Evolutionary conservation across 2,888 invertebrate species (phyloP), one percentile per base, ranked within the genome.

Genomic region (Lasioglossum marginatum): DNA sequence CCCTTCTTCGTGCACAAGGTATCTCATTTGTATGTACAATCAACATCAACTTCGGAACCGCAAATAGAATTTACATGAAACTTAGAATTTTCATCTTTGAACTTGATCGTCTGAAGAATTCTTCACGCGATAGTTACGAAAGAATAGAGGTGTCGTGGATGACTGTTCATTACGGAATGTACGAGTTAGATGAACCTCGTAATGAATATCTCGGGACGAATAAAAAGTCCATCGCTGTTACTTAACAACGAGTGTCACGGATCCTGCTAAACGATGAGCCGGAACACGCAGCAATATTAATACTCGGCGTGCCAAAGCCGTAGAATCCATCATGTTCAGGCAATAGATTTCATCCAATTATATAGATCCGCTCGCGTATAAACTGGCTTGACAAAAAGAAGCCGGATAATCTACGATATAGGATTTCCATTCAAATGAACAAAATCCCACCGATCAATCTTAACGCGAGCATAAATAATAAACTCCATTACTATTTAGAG

Each of bases 331-430:
- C 57, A 57, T 57, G 57, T 57, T 12, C 57, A 12, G n/a, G 57
- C 85, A 83, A 88, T 88, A 78, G 82, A 78, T 88, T 88, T 82
- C 85, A 57, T 81, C 79, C 88, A 80, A 88, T 88, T 85, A 87
- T 45, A 43, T 81, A 85, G 45, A 85, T 88, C 85, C 78, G 81
- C 57, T 80, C 80, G 75, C 19, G 14, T 31, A 63, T 31, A 63
- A 31, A 8, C 16, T 31, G 63, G 19, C 23, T 31, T 63, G 5
- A 63, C 16, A 63, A 63, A 63, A 63, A 63, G 31, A 31, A 63
- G 31, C 31, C 63, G 19, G 31, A 63, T 63, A 63, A 63, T 63
- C 31, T 63, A 63, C 31, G 63, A 63, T 63, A 31, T 19, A 31
- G 6, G 63, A 31, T 63, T 31, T 31, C 19, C 31, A 63, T 63